Evolutionary conservation across 1,140 invertebrate genomes (phyloP), one percentile per base, ranked within the genome.

Genomic region (Hycleus cichorii): DNA sequence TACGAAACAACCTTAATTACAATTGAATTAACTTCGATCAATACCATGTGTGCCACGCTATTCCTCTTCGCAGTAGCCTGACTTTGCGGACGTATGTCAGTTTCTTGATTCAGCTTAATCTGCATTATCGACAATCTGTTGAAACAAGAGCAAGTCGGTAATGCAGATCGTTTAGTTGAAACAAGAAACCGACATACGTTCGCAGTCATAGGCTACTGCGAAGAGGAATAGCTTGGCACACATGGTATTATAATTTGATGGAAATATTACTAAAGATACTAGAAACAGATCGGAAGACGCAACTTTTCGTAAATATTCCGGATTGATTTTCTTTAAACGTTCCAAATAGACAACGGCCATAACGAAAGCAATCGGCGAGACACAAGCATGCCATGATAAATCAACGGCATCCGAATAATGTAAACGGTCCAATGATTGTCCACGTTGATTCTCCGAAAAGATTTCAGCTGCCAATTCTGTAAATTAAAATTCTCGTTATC

Each of bases 261-360:
- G 58, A 43, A 43, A 50, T 74, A 74, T 77, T 82, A 95, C 93
- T 83, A 96, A 78, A 54, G 93, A 94, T 51, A 96, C 87, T 47
- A 97, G 80, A 74, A 97, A 97, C 9, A 97, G 79, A 72, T 96
- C 90, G 47, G 90, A 89, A 18, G 93, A 91, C 24, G 88, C 85
- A 27, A 91, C 83, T 71, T 81, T 77, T 66, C 85, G 79, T 26
- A 95, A 76, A 77, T 95, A 96, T 55, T 88, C 85, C 1, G 90
- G 85, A 76, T 94, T 92, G 63, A 81, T 83, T 48, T 78, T 78
- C 70, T 89, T 88, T 12, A 93, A 78, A 64, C 91, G 80, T 74
- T 95, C 91, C 47, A 95, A 77, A 72, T 97, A 97, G 1, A 97
- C 77, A 60, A 94, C 76, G 11, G 90, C 90, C 67, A 93, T 75